These are phyloP conservation scores for Balanococcus diminutus DNA, from an alignment of 2,888 invertebrate species.

Conservation along the genomic window DNA sequence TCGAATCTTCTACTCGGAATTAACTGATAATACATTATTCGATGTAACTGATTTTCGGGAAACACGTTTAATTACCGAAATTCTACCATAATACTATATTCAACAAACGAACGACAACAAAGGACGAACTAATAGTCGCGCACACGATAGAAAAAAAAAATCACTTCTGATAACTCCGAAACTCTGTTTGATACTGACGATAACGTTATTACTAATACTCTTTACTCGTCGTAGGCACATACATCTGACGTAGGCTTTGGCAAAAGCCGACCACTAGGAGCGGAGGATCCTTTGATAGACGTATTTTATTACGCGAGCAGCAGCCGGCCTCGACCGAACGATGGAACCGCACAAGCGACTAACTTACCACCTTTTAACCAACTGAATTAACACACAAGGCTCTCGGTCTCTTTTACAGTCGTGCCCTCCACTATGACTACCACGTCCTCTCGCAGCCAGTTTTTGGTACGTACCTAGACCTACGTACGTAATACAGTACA, in stretches of 20 bases:
- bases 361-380: slow-evolving; percentile 1
- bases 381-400: slow-evolving; percentile 15
- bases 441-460: too few relatives aligned
- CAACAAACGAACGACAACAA: background rate
- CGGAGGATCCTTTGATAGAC: background rate
- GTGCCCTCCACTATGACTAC: background rate
- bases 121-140: background rate
- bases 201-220: background rate
- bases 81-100: background rate
- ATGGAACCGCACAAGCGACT: slow-evolving; percentile 1
- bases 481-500: background rate
- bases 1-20: too few relatives aligned
- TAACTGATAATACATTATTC: too few relatives aligned
- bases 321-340: background rate
- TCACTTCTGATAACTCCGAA: background rate
- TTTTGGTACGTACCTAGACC: background rate
- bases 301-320: background rate
- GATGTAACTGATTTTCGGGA: too few relatives aligned
- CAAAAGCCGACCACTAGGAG: background rate
- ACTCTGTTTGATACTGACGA: background rate
- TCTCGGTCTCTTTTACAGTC: background rate
- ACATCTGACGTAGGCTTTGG: background rate
- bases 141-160: background rate
- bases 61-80: too few relatives aligned
- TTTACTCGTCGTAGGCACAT: background rate